A percentile compares a stretch with the other conserved stretches of the same genome.
Evolutionary conservation across 2,888 invertebrate species (phyloP).

Genomic region (Pyrrhosoma nymphula): DNA sequence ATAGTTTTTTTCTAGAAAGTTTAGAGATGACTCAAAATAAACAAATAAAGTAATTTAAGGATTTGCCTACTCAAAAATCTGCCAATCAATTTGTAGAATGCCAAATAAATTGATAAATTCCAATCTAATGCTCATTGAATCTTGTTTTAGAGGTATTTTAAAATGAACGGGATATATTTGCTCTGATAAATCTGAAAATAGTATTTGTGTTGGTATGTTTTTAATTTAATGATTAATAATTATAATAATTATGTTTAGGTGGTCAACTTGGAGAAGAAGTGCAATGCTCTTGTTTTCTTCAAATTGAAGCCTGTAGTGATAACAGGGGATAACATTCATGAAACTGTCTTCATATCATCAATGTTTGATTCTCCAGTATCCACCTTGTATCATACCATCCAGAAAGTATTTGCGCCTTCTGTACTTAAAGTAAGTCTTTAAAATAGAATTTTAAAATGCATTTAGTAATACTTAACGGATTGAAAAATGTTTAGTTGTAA

Average conservation of each 20-base stretch:
- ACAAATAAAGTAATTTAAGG: too few relatives aligned
- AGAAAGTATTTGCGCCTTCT: slow-evolving; percentile 81
- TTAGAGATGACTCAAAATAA: too few relatives aligned
- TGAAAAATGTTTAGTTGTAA: not conserved
- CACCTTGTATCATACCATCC: slow-evolving; percentile 82
- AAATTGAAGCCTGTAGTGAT: slow-evolving; percentile 82
- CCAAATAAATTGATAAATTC: too few relatives aligned
- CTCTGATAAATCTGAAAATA: too few relatives aligned
- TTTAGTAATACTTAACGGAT: not conserved
- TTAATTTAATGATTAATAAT: not conserved
- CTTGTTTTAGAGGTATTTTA: too few relatives aligned
- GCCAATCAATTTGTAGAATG: too few relatives aligned
- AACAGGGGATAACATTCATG: slow-evolving; percentile 81
- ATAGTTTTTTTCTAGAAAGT: too few relatives aligned
- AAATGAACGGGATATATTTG: too few relatives aligned
- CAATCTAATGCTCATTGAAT: too few relatives aligned
- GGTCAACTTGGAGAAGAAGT: slow-evolving; percentile 76
- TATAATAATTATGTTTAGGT: slow-evolving; percentile 74
- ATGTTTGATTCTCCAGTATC: slow-evolving; percentile 82
- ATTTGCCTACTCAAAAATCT: too few relatives aligned
- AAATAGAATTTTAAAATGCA: not conserved
- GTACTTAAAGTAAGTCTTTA: slow-evolving; percentile 76
- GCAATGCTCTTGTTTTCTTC: slow-evolving; percentile 81
- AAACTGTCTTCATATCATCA: slow-evolving; percentile 81
- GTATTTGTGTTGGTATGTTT: not conserved